Conservation (phyloP, 2,113 vertebrate genomes). For the Leucoraja erinaceus region DNA sequence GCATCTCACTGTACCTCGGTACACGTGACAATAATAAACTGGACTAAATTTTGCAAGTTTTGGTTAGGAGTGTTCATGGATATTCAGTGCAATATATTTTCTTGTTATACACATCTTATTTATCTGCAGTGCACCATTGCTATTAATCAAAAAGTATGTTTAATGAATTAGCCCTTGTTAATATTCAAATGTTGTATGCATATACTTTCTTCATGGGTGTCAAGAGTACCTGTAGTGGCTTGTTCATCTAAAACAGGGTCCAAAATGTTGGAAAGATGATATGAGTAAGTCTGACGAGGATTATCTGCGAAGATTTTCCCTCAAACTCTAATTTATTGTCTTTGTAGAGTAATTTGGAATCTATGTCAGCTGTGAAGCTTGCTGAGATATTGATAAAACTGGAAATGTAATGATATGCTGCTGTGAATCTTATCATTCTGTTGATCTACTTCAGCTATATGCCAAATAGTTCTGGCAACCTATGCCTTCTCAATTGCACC, state of each 20-base stretch:
- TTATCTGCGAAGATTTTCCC: not conserved
- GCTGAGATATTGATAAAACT: not conserved
- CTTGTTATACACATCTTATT: not conserved
- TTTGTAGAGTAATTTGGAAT: not conserved
- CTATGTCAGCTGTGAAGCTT: not conserved
- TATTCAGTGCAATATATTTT: not conserved
- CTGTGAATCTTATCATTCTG: not conserved
- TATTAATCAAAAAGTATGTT: not conserved
- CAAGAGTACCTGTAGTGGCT: not conserved
- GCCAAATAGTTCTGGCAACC: not conserved
- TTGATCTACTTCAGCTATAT: not conserved
- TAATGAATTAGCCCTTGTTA: not conserved
- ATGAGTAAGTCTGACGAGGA: not conserved
- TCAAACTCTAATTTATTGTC: conserved; percentile 8
- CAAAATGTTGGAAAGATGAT: not conserved
- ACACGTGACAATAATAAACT: too few species aligned
- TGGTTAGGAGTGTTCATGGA: not conserved
- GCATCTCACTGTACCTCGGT: too few species aligned
- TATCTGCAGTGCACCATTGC: not conserved
- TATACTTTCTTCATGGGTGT: not conserved
- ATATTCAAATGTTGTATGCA: not conserved
- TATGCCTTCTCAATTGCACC: too few species aligned
- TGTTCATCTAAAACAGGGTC: not conserved
- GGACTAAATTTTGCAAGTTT: not conserved
- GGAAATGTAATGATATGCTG: not conserved